Evolutionary conservation across 2,113 vertebrate genomes (phyloP).

Genomic region (Halcyon senegalensis): DNA sequence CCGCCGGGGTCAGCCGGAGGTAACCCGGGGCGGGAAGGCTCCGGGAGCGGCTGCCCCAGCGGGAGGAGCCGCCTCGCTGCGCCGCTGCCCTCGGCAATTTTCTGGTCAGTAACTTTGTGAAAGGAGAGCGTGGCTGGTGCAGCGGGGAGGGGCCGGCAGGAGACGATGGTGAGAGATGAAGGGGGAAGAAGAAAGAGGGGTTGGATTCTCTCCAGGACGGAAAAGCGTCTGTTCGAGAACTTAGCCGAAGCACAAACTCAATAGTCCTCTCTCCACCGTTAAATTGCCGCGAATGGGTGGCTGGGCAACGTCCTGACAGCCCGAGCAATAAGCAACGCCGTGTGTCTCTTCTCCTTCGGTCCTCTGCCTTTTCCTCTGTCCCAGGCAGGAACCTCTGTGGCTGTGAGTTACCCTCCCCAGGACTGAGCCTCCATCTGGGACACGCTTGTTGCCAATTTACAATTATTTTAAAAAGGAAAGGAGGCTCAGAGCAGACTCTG

Average conservation of each 20-base stretch:
- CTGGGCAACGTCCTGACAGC: neutral
- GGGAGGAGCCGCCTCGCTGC: conserved; percentile 38
- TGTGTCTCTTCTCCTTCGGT: neutral
- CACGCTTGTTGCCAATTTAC: neutral
- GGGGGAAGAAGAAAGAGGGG: neutral
- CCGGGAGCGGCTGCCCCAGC: neutral
- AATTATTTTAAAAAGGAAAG: neutral
- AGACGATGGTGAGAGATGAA: neutral
- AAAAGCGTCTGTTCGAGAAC: conserved; percentile 40
- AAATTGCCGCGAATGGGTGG: neutral
- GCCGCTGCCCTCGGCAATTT: conserved; percentile 41
- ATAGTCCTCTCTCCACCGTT: neutral
- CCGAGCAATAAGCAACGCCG: neutral
- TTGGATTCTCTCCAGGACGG: neutral
- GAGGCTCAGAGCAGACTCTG: neutral
- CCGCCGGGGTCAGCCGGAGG: conserved; percentile 19
- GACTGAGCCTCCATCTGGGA: neutral
- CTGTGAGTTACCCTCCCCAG: conserved; percentile 3
- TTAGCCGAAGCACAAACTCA: neutral
- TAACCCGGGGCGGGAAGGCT: neutral
- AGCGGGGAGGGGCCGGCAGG: neutral
- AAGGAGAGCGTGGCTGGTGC: conserved; percentile 57
- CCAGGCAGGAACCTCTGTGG: neutral
- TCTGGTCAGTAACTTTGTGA: conserved; percentile 65
- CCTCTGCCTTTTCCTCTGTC: neutral